Evolutionary conservation across 2,113 vertebrate species (phyloP), one percentile per base, ranked within the genome.

Genomic region (Okapia johnstoni): DNA sequence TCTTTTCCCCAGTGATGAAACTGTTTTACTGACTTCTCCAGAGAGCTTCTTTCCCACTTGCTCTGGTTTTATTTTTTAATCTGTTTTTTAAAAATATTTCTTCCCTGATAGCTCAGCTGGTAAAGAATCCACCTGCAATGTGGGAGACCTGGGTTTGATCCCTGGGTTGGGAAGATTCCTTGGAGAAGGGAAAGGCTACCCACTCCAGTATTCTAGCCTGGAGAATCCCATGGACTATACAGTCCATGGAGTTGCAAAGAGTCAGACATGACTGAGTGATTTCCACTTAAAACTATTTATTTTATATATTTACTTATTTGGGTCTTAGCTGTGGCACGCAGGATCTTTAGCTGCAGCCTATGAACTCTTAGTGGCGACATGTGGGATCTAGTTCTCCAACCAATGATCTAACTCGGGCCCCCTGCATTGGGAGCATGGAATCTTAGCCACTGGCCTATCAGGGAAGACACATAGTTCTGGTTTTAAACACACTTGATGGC

Each of bases 191-290:
- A 73, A 73, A 40, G n/a, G n/a, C 66, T 40, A 36, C n/a, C n/a
- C 10, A 40, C 10, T 23, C 19, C 21, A 40, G 66, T 70, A 40
- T 21, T 70, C 66, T 70, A 19, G 10, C n/a, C 66, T 73, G n/a
- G 66, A 73, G 66, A 73, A 73, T 73, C n/a, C 66, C 66, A 70
- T 70, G 66, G n/a, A 40, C 10, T 12, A 0, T 23, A 36, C 0
- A 70, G n/a, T 70, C 19, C 19, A 40, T 40, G 19, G 66, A 9
- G 19, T 73, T 0, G 2, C n/a, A 40, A 40, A 73, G 36, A 73
- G 66, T 40, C 2, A 4, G 66, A 73, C 21, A 6, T 0, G 2
- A 73, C 66, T 40, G 5, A 73, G 40, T 0, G 5, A 40, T n/a
- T 40, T 70, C 40, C 66, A 40, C 66, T 23, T 73, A 25, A 40